These are phyloP conservation scores for Gymnocypris eckloni DNA, from an alignment of 2,797 vertebrate species.

Conservation along the genomic window DNA sequence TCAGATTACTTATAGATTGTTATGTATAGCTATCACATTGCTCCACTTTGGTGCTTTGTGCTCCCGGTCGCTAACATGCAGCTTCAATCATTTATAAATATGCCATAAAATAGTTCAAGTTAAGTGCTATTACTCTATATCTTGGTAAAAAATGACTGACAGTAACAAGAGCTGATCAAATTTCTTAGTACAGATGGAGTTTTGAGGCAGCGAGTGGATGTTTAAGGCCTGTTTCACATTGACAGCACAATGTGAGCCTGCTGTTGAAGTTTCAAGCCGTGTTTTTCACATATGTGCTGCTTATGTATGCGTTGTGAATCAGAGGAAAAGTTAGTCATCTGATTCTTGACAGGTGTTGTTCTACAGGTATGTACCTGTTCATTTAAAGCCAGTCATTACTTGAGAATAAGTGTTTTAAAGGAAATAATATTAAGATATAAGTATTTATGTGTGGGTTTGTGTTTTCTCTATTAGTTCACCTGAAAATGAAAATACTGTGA, in stretches of 20 bases:
- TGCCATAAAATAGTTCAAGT: constrained; percentile 29
- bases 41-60: constrained; percentile 9
- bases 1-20: constrained; percentile 12
- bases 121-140: constrained; percentile 26
- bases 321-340: constrained; percentile 44
- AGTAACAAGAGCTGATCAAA: constrained; percentile 38
- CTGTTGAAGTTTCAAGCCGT: constrained; percentile 32
- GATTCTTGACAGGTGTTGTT: constrained; percentile 20
- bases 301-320: constrained; percentile 37
- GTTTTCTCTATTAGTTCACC: not conserved
- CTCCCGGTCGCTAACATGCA: constrained; percentile 12
- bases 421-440: not conserved
- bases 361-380: constrained; percentile 57
- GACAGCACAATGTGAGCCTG: constrained; percentile 8
- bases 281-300: constrained; percentile 15
- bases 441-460: not conserved
- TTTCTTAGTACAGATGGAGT: constrained; percentile 26
- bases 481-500: not conserved
- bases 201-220: constrained; percentile 1
- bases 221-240: constrained; percentile 6
- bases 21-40: constrained; percentile 29
- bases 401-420: not conserved
- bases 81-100: constrained; percentile 32
- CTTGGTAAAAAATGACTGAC: constrained; percentile 25
- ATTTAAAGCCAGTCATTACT: constrained; percentile 39